These are phyloP conservation scores for Synergus laeviventris DNA, from an alignment of 2,888 invertebrate genomes.

Conservation along the genomic window DNA sequence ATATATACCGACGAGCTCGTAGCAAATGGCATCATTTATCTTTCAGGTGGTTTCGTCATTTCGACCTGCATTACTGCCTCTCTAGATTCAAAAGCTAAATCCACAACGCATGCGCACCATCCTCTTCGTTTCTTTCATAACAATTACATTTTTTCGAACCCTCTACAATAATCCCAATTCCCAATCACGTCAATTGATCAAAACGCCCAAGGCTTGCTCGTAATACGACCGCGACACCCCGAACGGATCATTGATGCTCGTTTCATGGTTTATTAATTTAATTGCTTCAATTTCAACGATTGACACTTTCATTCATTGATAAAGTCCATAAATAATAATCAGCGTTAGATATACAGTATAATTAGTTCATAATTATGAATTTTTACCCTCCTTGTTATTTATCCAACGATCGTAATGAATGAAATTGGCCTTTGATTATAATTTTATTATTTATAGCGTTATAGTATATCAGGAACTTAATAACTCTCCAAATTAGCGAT, in stretches of 20 bases:
- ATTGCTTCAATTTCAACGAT: constrained; percentile 62
- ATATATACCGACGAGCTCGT: constrained; percentile 59
- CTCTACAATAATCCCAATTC: constrained; percentile 69
- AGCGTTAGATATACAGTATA: not conserved
- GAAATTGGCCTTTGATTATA: constrained; percentile 22
- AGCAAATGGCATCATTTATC: constrained; percentile 71
- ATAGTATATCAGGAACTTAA: constrained; percentile 14
- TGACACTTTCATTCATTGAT: constrained; percentile 8
- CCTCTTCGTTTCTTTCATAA: constrained; percentile 4
- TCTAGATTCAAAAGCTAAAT: constrained; percentile 41
- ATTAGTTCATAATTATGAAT: not conserved
- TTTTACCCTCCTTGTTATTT: not conserved
- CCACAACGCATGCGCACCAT: not conserved
- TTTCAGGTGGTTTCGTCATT: constrained; percentile 70
- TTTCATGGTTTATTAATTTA: constrained; percentile 75
- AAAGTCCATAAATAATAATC: not conserved
- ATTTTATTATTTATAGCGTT: constrained; percentile 32
- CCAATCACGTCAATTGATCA: constrained; percentile 68
- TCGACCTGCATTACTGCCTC: constrained; percentile 53
- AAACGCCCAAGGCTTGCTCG: constrained; percentile 60
- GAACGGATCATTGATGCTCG: constrained; percentile 63
- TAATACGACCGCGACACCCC: constrained; percentile 67
- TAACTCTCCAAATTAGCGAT: constrained; percentile 32
- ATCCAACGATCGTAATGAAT: not conserved
- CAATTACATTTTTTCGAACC: constrained; percentile 44